Conservation (phyloP, 2,113 vertebrate species). For the Colaptes auratus region DNA sequence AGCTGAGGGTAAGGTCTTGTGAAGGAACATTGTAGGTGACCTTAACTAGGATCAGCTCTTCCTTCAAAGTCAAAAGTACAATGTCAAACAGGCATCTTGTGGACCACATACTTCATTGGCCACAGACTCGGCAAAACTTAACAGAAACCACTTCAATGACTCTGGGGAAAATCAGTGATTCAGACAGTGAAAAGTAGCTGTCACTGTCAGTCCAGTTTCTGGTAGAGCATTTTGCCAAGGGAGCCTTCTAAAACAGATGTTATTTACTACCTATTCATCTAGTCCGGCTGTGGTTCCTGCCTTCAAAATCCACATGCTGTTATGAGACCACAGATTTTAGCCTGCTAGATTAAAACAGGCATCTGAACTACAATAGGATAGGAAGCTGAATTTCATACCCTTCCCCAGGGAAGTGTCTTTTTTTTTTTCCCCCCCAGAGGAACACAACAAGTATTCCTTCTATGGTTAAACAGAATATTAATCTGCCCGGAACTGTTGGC, state of each 20-base stretch:
- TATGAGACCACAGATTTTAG: neutral
- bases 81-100: neutral
- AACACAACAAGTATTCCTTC: neutral
- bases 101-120: neutral
- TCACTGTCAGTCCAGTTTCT: neutral
- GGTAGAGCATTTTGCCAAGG: neutral
- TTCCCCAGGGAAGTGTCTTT: neutral
- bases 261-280: neutral
- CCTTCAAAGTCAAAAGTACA: neutral
- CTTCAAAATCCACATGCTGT: neutral
- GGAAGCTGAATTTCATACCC: neutral
- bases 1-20: constrained; percentile 9
- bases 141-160: neutral
- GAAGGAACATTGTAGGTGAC: neutral
- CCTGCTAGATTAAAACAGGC: neutral
- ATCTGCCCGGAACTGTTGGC: neutral
- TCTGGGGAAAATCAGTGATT: neutral
- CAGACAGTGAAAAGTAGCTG: neutral
- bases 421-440: neutral
- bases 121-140: neutral
- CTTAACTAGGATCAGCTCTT: neutral
- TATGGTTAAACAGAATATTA: neutral
- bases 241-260: neutral
- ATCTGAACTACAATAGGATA: neutral
- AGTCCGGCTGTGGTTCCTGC: neutral